Base-by-base conservation (phyloP, 2,113 vertebrate species). In the Platysteira castanea region DNA sequence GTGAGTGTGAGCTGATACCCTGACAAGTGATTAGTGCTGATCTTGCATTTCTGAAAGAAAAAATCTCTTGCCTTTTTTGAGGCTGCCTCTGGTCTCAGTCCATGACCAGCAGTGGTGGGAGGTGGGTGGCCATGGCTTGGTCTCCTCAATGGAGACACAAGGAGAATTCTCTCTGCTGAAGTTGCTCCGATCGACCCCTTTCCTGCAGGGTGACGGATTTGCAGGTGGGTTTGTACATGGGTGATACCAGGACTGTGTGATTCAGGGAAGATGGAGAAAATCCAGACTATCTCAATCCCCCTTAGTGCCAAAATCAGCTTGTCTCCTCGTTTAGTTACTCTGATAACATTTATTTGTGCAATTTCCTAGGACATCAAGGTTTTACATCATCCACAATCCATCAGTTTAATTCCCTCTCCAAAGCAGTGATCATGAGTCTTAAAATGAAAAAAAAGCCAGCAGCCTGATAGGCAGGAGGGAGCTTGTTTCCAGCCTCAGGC, bases 391-490 rank as follows among this genome's bases (percentile, higher is more conserved):
- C 60, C 39, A 10, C 64, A 63, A 76, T 82, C 93, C 84, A 42
- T 87, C 74, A 69, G 30, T 85, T 89, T 96, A 79, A 94, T 95
- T 95, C 81, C 18, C 37, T 93, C 57, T 87, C 90, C 84, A 84
- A 88, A 89, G 86, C 44, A 64, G 44, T 16, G 60, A 90, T 83
- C 22, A 1, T 11, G 46, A 88, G 61, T 71, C 57, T 93, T 87
- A 61, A 46, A 92, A 57, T 8, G 39, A 33, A 13, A 28, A n/a
- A 73, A 44, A 73, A 27, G 6, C 2, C 76, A 69, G 54, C 68
- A 89, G 59, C 19, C 44, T 68, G 63, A 10, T 2, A n/a, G 79
- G 79, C 83, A 90, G 86, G 61, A 73, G 71, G 76, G 80, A 93
- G 64, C 18, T 93, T 33, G 26, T 87, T 74, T 54, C 9, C 57